Base-by-base conservation (phyloP, 1,140 invertebrate genomes). In the Fragariocoptes setiger region DNA sequence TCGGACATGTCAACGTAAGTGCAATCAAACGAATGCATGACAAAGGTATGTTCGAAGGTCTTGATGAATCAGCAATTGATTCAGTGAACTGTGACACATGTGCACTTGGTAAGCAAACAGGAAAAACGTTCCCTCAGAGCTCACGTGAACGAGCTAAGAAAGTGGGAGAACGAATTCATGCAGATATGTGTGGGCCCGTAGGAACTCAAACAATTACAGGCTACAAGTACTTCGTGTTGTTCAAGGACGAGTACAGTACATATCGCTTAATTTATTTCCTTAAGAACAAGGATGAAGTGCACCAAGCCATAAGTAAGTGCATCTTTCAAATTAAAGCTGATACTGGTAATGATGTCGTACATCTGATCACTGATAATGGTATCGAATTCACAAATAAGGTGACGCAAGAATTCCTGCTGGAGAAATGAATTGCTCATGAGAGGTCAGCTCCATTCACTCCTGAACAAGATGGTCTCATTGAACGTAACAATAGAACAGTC, bases 1-100 rank as follows among this genome's bases (percentile, higher is more conserved):
- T 40, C 3, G 39, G 20, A 4, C 39, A 40, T 15, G 14, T 40
- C 18, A 19, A 19, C 31, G 4, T 40, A 3, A 17, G 31, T 4
- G 3, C 12, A 4, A 14, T 40, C n/a, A 25, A 21, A 4, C 12
- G 8, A 3, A 40, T 40, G 39, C n/a, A 18, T 3, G 31, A 40
- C 12, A 14, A 4, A 14, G 20, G 22, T 22, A 40, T 22, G 21
- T 18, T 40, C n/a, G 8, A 13, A 21, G 39, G 39, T 40, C 2
- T 40, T 12, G 38, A 45, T 17, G 13, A 35, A 8, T 19, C 15
- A 35, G 22, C 35, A 13, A 13, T 2, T 19, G 22, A 18, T 5
- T 21, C 35, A 3, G 43, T 42, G 17, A 19, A 21, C 21, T 46
- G 42, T 31, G 19, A 38, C 17, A 39, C n/a, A 19, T 42, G 41